Base-by-base conservation (phyloP, 2,797 vertebrate species). In the Serranus cabrilla region DNA sequence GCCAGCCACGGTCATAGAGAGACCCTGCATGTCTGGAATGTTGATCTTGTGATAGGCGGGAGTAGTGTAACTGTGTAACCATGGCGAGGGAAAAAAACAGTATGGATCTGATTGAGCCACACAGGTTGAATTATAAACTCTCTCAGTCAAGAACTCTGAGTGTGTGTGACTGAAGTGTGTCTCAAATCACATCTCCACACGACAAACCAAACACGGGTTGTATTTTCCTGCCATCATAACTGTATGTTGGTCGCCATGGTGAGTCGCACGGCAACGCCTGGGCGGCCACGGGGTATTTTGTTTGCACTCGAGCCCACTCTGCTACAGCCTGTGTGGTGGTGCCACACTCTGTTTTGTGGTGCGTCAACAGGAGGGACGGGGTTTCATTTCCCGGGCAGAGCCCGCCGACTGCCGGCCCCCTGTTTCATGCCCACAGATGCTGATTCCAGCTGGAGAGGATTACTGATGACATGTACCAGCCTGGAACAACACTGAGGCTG, bases 401-500 rank as follows among this genome's bases (percentile, higher is more conserved):
- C 57, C 39, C 39, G 54, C 70, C 21, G 58, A 79, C 70, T 74
- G 74, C 71, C 34, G 40, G 76, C 54, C 51, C 54, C 51, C 77
- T 39, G 76, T 57, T 71, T 59, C 58, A 16, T 76, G 79, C 85
- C 87, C 88, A 54, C 84, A 87, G 86, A 91, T 82, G 84, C 74
- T 85, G 51, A 16, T 70, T 92, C 83, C 90, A 90, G 91, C 89
- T 93, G 90, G 83, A 89, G 82, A 72, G 85, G 83, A 91, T 94
- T 92, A 92, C 39, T 54, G 75, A 87, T 89, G 92, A 93, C 88
- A 92, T 84, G 89, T 69, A 84, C 79, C 71, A 75, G 86, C 87
- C 81, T 78, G 80, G 81, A 87, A 83, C 85, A 90, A 90, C 91
- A 89, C 82, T 69, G 81, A 58, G 75, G 84, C 83, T 76, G 78